Base-by-base conservation (phyloP, 2,113 vertebrate species). In the Columbina picui region DNA sequence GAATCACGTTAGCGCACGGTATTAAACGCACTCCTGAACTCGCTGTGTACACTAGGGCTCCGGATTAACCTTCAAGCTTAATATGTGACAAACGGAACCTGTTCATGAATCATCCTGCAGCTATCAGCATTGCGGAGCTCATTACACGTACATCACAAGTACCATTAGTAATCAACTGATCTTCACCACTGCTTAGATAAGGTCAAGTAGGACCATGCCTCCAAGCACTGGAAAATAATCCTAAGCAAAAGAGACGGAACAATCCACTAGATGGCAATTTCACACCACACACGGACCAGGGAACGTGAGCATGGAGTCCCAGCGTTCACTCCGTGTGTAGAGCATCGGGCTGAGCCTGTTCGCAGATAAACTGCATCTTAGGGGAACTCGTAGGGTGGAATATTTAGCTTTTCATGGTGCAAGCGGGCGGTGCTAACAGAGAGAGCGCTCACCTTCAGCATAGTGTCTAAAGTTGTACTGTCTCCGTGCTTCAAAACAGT, bases 401-500 rank as follows among this genome's bases (percentile, higher is more conserved):
- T 17, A n/a, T 69, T 75, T 7, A 30, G 57, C 38, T 56, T 53
- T 25, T 30, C 9, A 0, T 12, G 29, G 39, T 47, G 5, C 25
- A 38, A 26, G 36, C 20, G 56, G 78, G 43, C 11, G 52, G 56
- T 0, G 21, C 7, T 26, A 15, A 27, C 12, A 29, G 22, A 52
- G 39, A 0, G 16, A 4, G 30, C 36, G 87, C 98, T 94, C 92
- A 99, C 99, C 99, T 99, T 99, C 32, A 99, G 96, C 99, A 99
- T 99, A 12, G 99, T 99, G 75, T 99, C 99, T 98, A 99, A 94
- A 4, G 99, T 98, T 84, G 98, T 83, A 61, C 98, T 98, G 84
- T 99, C 99, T 60, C 99, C 99, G 9, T 99, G 99, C 96, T 99
- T 99, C 97, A 99, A 84, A 96, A 99, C 98, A 3, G 99, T 99